Percentiles rank a stretch among this genome's conserved stretches.
Evolutionary conservation across 2,113 vertebrate genomes (phyloP).

Genomic region (Ivindomyrus marchei): DNA sequence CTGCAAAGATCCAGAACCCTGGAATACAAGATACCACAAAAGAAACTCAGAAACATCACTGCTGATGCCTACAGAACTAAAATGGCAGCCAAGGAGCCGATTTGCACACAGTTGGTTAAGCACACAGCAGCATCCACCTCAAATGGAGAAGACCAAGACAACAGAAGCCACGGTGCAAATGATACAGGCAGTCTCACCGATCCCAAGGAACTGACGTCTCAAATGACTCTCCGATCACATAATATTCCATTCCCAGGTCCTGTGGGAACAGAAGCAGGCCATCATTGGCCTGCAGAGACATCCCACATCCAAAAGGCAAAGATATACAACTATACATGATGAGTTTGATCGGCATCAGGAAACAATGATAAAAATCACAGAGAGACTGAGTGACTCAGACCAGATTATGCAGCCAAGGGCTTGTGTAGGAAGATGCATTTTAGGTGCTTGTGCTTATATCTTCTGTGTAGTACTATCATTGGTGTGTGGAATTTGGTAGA

Average conservation of each 20-base stretch:
- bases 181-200: constrained; percentile 64
- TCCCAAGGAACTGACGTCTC: constrained; percentile 99
- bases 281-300: not conserved
- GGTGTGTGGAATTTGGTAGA: not conserved
- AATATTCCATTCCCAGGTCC: constrained; percentile 95
- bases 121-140: not conserved
- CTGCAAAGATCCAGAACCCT: constrained; percentile 93
- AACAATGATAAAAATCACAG: not conserved
- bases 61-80: not conserved
- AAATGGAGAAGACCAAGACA: not conserved
- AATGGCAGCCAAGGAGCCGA: not conserved
- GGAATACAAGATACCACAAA: constrained; percentile 27
- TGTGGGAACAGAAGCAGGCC: constrained; percentile 42
- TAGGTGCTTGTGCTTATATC: not conserved
- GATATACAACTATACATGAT: not conserved
- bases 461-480: not conserved
- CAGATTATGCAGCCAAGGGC: not conserved
- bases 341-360: not conserved
- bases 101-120: not conserved
- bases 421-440: too few relatives aligned
- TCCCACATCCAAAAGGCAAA: not conserved
- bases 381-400: not conserved
- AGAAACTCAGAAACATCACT: not conserved
- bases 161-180: not conserved
- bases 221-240: constrained; percentile 91